phyloP scores from a whole-genome alignment of 2,113 vertebrate species.

The zebrafish (Danio rerio) region GRCz12tu NC_133181.1:55123001-55123500 shows the following conservation, averaged over 20 bases:
- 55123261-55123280: neutral
- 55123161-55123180: too few species aligned
- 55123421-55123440: neutral
- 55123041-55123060: too few species aligned
- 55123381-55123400: slow-evolving; percentile 43
- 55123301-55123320: neutral
- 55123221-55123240: neutral
- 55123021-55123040: too few species aligned
- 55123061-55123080: too few species aligned
- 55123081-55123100: too few species aligned
- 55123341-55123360: neutral
- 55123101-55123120: too few species aligned
- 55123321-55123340: neutral
- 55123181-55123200: too few species aligned
- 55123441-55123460: neutral
- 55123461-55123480: slow-evolving; percentile 6
- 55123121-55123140: too few species aligned
- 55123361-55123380: slow-evolving; percentile 28
- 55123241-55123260: neutral
- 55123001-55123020: too few species aligned
- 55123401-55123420: slow-evolving; percentile 20
- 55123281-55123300: slow-evolving; percentile 5
- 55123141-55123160: too few species aligned
- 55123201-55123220: too few species aligned
- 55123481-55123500: slow-evolving; percentile 4